Base-by-base conservation (phyloP, 2,113 vertebrate species). In the Tyrannus savana region DNA sequence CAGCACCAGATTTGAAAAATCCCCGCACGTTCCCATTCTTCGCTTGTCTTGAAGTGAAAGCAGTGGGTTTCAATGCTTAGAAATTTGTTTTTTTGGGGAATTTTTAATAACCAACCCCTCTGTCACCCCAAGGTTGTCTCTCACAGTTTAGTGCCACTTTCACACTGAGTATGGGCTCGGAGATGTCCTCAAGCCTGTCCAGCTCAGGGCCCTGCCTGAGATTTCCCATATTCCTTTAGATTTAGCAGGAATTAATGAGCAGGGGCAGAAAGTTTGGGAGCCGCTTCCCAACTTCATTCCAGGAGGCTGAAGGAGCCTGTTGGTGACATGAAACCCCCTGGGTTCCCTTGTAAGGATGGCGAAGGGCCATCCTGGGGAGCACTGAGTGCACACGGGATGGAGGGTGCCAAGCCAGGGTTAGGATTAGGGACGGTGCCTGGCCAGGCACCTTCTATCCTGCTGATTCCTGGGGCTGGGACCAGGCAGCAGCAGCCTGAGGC, bases 381-480 rank as follows among this genome's bases (percentile, higher is more conserved):
- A 5, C 11, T 0, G 2, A 23, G 66, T 0, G 1, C 46, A 0
- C 0, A 49, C 4, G 30, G 49, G 25, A 25, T 0, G 3, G 59
- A 14, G 55, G 6, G 21, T 67, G 17, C 62, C n/a, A 6, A 6
- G 2, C 9, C 64, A 42, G 44, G n/a, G 7, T 1, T 71, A 53
- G 63, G 37, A 31, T 56, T 41, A 18, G 24, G 42, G 44, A 44
- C 12, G 10, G 6, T 73, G 17, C 50, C 30, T 31, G 52, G 8
- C 19, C 44, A 11, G 63, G 41, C 5, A 22, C 12, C n/a, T 60
- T 69, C 66, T 1, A 3, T 56, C 79, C 68, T 4, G 4, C 42
- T 17, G 19, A 10, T 17, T 19, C 39, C 50, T 0, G 11, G 27
- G 39, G 39, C 53, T 76, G 88, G 41, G 17, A 14, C 25, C 33